Percentiles rank a stretch among this genome's conserved stretches.
Evolutionary conservation across 2,888 invertebrate genomes (phyloP).

Genomic region (Pyrrhia umbra): DNA sequence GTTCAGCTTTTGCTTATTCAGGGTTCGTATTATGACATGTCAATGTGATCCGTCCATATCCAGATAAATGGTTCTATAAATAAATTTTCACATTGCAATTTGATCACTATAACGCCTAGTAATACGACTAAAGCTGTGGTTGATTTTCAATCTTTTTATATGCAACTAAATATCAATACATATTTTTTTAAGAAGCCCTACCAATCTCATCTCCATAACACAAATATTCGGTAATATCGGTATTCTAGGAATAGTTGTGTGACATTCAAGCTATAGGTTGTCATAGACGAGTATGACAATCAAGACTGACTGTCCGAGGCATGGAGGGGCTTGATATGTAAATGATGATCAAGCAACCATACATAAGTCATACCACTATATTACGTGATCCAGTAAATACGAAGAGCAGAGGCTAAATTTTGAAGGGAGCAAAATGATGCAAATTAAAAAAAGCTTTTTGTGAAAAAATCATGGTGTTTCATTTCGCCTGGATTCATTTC

Average conservation of each 20-base stretch:
- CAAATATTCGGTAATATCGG: not conserved
- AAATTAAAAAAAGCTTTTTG: no score
- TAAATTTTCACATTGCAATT: no score
- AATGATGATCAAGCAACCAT: not conserved
- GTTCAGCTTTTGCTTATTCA: no score
- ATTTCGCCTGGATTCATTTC: no score
- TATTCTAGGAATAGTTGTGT: not conserved
- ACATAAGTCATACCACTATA: not conserved
- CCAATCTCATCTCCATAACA: not conserved
- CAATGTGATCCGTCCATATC: no score
- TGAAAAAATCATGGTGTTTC: no score
- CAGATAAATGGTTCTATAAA: no score
- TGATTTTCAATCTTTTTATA: not conserved
- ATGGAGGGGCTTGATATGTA: not conserved
- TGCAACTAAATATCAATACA: not conserved
- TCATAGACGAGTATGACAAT: not conserved
- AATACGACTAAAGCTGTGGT: not conserved
- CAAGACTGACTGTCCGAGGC: not conserved
- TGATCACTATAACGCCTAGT: not conserved
- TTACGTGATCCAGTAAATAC: not conserved
- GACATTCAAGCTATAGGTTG: not conserved
- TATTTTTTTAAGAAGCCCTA: not conserved
- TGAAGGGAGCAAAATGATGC: no score
- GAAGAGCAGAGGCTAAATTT: not conserved
- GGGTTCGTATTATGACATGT: no score